Evolutionary conservation across 2,797 vertebrate genomes (phyloP).

Genomic region (Cyclopterus lumpus): DNA sequence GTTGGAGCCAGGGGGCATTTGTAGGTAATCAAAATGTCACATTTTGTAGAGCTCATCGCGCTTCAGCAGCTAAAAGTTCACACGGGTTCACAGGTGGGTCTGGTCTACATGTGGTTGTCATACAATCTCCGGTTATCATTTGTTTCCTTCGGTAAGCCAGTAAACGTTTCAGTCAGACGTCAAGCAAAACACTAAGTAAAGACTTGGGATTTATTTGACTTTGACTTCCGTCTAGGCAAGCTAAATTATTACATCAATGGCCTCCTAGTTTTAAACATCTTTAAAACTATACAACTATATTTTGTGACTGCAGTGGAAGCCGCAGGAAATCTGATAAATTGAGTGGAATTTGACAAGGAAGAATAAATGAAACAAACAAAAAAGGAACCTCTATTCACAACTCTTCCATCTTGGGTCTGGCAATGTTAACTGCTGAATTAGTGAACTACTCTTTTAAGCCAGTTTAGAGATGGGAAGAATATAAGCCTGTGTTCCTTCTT

Average conservation of each 20-base stretch:
- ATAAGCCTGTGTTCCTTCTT: not conserved
- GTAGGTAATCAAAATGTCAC: slow-evolving; percentile 12
- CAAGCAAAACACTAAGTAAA: not conserved
- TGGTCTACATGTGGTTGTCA: slow-evolving; percentile 8
- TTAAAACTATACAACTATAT: not conserved
- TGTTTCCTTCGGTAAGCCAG: not conserved
- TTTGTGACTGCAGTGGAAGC: not conserved
- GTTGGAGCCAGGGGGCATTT: slow-evolving; percentile 1
- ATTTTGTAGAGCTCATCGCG: not conserved
- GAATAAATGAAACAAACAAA: not conserved
- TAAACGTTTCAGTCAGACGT: not conserved
- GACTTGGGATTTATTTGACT: not conserved
- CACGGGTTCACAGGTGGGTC: slow-evolving; percentile 31
- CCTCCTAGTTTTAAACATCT: not conserved
- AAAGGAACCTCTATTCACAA: not conserved
- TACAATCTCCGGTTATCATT: not conserved
- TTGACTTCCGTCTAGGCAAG: no score
- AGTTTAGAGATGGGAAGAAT: not conserved
- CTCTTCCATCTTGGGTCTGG: not conserved
- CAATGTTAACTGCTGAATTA: not conserved
- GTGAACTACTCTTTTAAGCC: not conserved
- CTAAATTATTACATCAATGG: not conserved
- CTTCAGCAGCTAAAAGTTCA: not conserved
- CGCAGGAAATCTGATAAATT: not conserved
- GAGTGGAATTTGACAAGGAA: not conserved